Conservation (phyloP, 2,113 vertebrate genomes). For the Donacobius atricapilla region DNA sequence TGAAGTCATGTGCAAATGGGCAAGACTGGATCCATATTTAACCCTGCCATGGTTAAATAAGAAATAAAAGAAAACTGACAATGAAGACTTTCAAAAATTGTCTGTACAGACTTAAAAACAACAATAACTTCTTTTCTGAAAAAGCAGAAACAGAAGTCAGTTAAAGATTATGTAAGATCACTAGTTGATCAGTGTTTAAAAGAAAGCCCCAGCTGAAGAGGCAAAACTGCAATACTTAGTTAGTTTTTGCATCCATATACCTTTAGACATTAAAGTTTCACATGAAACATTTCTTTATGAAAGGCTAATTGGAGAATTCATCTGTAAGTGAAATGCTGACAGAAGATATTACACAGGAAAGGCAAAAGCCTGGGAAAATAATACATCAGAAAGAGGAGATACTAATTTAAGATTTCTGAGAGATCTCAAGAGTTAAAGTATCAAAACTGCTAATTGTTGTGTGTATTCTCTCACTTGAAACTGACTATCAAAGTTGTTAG, state of each 20-base stretch:
- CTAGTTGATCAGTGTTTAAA: background rate
- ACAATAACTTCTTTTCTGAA: background rate
- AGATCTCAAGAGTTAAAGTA: background rate
- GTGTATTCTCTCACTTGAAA: constrained; percentile 29
- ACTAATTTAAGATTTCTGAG: background rate
- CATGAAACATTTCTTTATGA: background rate
- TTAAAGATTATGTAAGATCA: background rate
- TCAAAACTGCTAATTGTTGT: background rate
- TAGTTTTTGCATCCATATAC: background rate
- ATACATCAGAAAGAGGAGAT: background rate
- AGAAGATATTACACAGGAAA: background rate
- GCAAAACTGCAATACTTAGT: background rate
- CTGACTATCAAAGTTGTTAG: background rate
- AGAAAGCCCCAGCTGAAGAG: background rate
- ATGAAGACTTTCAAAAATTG: background rate
- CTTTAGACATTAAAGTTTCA: background rate
- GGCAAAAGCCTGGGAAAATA: background rate
- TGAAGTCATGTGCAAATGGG: background rate
- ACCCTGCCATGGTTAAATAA: background rate
- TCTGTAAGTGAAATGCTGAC: background rate
- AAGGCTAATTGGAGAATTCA: background rate
- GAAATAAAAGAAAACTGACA: background rate
- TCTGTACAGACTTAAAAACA: background rate
- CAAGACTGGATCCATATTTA: background rate
- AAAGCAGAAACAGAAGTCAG: background rate